Percentiles rank a stretch among this genome's conserved stretches.
These are phyloP conservation scores for Sparus aurata DNA, from an alignment of 2,797 vertebrate genomes.

Conservation along the genomic window DNA sequence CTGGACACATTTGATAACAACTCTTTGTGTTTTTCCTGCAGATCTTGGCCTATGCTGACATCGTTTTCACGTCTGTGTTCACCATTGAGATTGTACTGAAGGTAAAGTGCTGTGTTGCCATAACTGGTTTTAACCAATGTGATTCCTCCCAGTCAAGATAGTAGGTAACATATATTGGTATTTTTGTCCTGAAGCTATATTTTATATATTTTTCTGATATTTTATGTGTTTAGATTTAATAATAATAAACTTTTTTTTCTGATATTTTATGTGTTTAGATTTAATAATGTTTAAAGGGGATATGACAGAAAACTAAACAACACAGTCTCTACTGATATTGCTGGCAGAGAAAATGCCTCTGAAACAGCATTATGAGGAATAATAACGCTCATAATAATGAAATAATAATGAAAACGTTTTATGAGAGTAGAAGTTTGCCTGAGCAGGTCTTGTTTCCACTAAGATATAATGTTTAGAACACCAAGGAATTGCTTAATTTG, in stretches of 20 bases:
- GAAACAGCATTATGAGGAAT: not conserved
- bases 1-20: not conserved
- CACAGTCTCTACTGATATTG: not conserved
- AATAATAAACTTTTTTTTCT: not conserved
- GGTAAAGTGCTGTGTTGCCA: slow-evolving; percentile 77
- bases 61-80: slow-evolving; percentile 96
- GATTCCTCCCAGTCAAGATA: not conserved
- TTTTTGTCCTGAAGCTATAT: not conserved
- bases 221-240: not conserved
- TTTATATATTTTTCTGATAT: not conserved
- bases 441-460: not conserved
- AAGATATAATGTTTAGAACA: not conserved
- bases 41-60: slow-evolving; percentile 95
- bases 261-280: not conserved
- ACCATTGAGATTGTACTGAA: slow-evolving; percentile 97
- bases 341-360: not conserved
- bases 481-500: not conserved
- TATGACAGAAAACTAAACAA: not conserved
- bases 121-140: not conserved
- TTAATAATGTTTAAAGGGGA: not conserved
- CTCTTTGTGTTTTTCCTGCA: slow-evolving; percentile 65
- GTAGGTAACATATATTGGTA: not conserved
- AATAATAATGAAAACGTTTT: not conserved
- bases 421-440: not conserved
- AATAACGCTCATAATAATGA: not conserved